Conservation (phyloP, 2,888 invertebrate genomes). For the Diarsia brunnea region DNA sequence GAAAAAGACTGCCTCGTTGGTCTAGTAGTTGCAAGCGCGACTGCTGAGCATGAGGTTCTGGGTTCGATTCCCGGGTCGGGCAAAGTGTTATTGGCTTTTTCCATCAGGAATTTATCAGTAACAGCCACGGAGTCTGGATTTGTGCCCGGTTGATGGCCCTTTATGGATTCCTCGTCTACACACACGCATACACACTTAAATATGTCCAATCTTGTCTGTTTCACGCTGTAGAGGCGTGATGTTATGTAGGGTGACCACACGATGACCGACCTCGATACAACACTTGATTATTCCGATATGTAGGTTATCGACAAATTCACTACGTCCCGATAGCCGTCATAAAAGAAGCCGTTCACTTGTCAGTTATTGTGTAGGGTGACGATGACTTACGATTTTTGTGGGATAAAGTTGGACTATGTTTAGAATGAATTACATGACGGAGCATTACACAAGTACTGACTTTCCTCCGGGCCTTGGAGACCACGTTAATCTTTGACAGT, state of each 20-base stretch:
- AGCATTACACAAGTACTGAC: background rate
- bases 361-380: slow-evolving; percentile 61
- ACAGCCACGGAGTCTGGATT: too few relatives aligned
- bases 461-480: too few relatives aligned
- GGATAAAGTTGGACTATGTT: background rate
- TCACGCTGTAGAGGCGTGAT: background rate
- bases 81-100: too few relatives aligned
- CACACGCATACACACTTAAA: background rate
- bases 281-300: slow-evolving; percentile 52
- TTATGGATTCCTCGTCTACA: too few relatives aligned
- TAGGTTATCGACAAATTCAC: slow-evolving; percentile 49
- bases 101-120: too few relatives aligned
- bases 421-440: background rate
- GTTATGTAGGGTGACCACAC: background rate
- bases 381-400: slow-evolving; percentile 1
- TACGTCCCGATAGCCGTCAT: slow-evolving; percentile 50
- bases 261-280: slow-evolving; percentile 36
- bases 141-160: too few relatives aligned
- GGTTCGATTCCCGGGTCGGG: too few relatives aligned
- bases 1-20: too few relatives aligned
- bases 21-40: too few relatives aligned
- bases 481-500: too few relatives aligned
- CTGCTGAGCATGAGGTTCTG: too few relatives aligned
- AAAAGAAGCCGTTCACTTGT: slow-evolving; percentile 57
- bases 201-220: background rate